phyloP scores from a whole-genome alignment of 2,113 vertebrate species.

The Zosterops borbonicus region DNA sequence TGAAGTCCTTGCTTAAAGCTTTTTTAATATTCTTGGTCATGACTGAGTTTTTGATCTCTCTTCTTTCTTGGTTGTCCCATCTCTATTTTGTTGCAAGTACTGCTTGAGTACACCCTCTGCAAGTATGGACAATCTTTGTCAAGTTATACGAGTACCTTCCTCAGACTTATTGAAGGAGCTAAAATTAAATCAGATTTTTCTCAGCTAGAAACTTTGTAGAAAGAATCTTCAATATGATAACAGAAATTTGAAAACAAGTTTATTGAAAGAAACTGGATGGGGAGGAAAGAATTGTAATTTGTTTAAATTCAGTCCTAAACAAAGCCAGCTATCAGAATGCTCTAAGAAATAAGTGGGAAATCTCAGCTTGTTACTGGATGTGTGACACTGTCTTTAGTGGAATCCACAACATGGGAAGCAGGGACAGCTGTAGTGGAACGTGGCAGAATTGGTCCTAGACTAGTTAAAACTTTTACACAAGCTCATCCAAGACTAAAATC shows the following conservation, averaged over 20 bases:
- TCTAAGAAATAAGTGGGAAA: neutral
- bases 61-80: neutral
- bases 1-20: neutral
- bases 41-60: neutral
- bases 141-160: neutral
- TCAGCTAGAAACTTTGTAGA: neutral
- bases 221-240: neutral
- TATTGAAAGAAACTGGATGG: neutral
- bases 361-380: neutral
- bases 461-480: neutral
- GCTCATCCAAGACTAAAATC: neutral
- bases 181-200: neutral
- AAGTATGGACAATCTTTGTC: neutral
- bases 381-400: neutral
- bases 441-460: neutral
- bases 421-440: neutral
- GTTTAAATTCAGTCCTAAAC: neutral
- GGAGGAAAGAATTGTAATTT: neutral
- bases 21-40: neutral
- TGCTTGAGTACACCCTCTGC: neutral
- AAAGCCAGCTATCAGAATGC: neutral
- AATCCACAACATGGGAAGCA: neutral
- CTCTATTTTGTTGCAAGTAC: neutral
- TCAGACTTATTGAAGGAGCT: neutral
- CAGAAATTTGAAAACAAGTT: neutral